Evolutionary conservation across 2,113 vertebrate species (phyloP).

Genomic region (Sprattus sprattus): DNA sequence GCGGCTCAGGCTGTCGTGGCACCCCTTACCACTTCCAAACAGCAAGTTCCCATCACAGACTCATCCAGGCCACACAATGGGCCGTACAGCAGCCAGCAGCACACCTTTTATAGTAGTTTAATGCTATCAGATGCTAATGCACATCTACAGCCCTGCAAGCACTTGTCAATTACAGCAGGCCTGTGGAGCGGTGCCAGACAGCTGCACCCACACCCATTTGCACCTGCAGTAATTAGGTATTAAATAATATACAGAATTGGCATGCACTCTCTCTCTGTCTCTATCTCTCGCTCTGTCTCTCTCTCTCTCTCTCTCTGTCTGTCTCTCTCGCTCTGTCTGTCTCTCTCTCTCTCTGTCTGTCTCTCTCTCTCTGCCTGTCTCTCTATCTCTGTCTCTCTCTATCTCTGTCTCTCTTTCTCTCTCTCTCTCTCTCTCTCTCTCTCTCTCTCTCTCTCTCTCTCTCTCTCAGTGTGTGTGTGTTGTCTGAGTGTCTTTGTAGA

Average conservation of each 20-base stretch:
- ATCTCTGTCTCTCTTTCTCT: background rate
- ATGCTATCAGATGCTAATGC: background rate
- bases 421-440: slow-evolving; percentile 26
- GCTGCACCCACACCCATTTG: background rate
- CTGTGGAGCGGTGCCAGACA: background rate
- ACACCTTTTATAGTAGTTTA: background rate
- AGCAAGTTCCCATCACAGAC: background rate
- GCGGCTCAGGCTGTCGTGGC: background rate
- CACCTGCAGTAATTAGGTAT: background rate
- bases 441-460: slow-evolving; percentile 17
- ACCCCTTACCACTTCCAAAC: too few species aligned
- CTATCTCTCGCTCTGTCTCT: slow-evolving; percentile 5
- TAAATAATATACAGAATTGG: slow-evolving; percentile 9
- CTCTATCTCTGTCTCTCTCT: background rate
- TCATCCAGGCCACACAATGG: background rate
- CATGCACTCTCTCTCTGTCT: background rate
- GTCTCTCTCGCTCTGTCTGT: slow-evolving; percentile 23
- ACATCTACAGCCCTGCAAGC: background rate
- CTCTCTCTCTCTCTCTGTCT: background rate
- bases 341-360: slow-evolving; percentile 20
- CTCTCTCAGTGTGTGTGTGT: background rate
- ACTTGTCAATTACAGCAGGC: background rate
- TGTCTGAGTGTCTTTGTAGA: too few species aligned
- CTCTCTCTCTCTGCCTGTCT: background rate
- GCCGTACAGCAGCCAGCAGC: background rate